A percentile compares a stretch with the other conserved stretches of the same genome.
These are phyloP conservation scores for Stigmatopora argus DNA, from an alignment of 2,113 vertebrate species.

Conservation along the genomic window DNA sequence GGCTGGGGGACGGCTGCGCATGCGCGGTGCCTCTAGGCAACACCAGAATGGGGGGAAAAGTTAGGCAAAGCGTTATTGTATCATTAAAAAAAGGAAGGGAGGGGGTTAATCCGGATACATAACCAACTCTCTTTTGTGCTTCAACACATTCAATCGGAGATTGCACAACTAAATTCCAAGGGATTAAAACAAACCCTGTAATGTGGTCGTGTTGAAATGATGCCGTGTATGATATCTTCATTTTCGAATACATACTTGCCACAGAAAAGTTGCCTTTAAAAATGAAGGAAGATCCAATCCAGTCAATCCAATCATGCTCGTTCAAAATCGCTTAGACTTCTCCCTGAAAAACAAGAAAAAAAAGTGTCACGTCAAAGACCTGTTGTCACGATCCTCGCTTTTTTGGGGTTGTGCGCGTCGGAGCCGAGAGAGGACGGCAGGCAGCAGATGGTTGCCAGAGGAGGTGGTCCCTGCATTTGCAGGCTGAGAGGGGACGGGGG, in stretches of 20 bases:
- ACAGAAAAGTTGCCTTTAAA: neutral
- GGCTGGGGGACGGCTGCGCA: conserved; percentile 62
- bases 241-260: conserved; percentile 8
- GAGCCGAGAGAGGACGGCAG: conserved; percentile 46
- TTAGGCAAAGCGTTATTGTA: conserved; percentile 73
- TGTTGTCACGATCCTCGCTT: conserved; percentile 69
- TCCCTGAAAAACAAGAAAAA: neutral
- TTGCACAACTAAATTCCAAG: conserved; percentile 27
- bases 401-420: conserved; percentile 45
- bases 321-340: neutral
- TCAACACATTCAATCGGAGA: conserved; percentile 40
- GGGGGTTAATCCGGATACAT: conserved; percentile 60
- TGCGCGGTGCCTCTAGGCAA: conserved; percentile 67
- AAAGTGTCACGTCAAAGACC: conserved; percentile 59
- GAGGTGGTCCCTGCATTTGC: conserved; percentile 52
- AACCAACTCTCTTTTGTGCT: conserved; percentile 31
- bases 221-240: conserved; percentile 50
- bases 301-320: neutral
- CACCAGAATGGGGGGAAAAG: conserved; percentile 51
- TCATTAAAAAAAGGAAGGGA: conserved; percentile 46
- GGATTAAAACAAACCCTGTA: conserved; percentile 32
- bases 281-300: neutral
- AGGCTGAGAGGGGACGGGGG: neutral
- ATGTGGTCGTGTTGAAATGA: conserved; percentile 36
- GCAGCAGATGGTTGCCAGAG: conserved; percentile 64